Percentiles rank a stretch among this genome's conserved stretches.
Conservation (phyloP, 1,140 invertebrate genomes). For the Bursaphelenchus mucronatus region DNA sequence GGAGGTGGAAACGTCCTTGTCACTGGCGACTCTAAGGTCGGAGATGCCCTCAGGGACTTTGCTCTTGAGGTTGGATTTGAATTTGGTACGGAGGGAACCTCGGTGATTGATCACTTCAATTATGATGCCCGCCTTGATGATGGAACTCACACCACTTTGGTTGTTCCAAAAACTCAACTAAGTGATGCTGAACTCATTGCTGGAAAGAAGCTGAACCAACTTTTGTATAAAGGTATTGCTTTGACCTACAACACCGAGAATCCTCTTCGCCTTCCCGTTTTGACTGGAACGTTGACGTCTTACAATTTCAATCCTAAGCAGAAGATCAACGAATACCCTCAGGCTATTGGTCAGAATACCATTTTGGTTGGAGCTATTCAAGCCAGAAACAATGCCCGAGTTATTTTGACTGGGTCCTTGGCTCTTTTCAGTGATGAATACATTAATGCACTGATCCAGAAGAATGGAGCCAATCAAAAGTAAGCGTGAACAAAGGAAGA, state of each 20-base stretch:
- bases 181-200: constrained; percentile 65
- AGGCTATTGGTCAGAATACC: constrained; percentile 87
- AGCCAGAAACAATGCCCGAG: constrained; percentile 94
- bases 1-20: constrained; percentile 90
- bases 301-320: constrained; percentile 87
- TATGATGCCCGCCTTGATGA: constrained; percentile 65
- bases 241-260: constrained; percentile 86
- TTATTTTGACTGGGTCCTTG: constrained; percentile 91
- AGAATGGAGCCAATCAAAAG: constrained; percentile 67
- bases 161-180: constrained; percentile 77
- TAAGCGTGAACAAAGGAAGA: constrained; percentile 42
- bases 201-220: constrained; percentile 62
- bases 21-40: constrained; percentile 77
- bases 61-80: constrained; percentile 96
- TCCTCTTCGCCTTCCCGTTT: constrained; percentile 81
- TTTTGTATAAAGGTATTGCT: constrained; percentile 68
- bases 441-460: constrained; percentile 76
- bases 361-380: constrained; percentile 89
- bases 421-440: constrained; percentile 97
- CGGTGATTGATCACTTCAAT: constrained; percentile 70
- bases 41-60: constrained; percentile 85
- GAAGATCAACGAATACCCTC: constrained; percentile 80
- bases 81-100: constrained; percentile 87
- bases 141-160: constrained; percentile 79
- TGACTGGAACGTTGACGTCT: constrained; percentile 84